A percentile compares a stretch with the other conserved stretches of the same genome.
These are phyloP conservation scores for Gorsachius magnificus DNA, from an alignment of 2,797 vertebrate genomes.

Conservation along the genomic window DNA sequence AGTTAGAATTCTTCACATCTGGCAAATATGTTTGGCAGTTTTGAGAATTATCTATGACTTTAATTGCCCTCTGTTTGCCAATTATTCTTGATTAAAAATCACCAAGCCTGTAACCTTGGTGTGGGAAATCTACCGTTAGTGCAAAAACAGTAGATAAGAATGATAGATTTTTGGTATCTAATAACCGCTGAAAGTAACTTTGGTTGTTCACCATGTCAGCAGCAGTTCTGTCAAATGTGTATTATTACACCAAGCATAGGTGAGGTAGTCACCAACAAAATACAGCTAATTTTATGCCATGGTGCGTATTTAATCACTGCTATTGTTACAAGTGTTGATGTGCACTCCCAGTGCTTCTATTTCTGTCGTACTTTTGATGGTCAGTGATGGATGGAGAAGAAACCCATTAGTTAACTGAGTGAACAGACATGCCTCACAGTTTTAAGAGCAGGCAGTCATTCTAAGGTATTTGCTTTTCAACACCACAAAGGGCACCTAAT, in stretches of 20 bases:
- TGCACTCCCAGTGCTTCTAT: not conserved
- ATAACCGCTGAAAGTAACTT: not conserved
- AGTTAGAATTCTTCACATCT: not conserved
- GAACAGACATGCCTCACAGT: not conserved
- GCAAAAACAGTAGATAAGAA: not conserved
- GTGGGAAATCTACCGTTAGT: not conserved
- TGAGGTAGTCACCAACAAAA: not conserved
- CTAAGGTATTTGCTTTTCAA: not conserved
- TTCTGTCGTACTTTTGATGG: not conserved
- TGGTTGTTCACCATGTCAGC: not conserved
- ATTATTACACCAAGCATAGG: not conserved
- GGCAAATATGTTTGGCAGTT: not conserved
- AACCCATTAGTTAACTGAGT: not conserved
- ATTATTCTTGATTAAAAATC: not conserved
- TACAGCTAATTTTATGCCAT: not conserved
- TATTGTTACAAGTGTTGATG: not conserved
- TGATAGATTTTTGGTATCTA: not conserved
- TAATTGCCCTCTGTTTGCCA: not conserved
- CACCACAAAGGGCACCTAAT: not conserved
- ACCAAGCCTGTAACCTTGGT: not conserved
- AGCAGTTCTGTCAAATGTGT: not conserved
- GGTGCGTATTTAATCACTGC: not conserved
- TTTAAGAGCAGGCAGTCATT: not conserved
- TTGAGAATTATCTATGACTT: not conserved
- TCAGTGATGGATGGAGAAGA: not conserved